Conservation (phyloP, 2,113 vertebrate genomes). For the Erinaceus europaeus region DNA sequence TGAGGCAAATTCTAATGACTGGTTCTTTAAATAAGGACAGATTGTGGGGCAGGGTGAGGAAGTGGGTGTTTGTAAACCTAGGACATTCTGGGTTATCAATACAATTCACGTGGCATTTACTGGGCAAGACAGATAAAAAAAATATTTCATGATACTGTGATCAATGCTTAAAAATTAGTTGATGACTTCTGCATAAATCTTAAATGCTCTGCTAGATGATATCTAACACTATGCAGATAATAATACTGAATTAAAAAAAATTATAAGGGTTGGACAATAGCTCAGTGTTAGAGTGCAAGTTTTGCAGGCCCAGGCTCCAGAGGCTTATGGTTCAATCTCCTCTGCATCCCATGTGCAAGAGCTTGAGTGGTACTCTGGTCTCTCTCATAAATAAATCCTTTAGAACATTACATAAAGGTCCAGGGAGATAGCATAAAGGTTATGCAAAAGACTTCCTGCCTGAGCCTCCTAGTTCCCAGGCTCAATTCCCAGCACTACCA, state of each 20-base stretch:
- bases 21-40: not conserved
- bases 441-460: too few species aligned
- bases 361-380: too few species aligned
- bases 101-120: not conserved
- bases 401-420: too few species aligned
- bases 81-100: not conserved
- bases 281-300: too few species aligned
- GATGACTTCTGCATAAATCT: not conserved
- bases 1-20: not conserved
- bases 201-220: not conserved
- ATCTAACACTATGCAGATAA: not conserved
- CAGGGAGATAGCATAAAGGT: too few species aligned
- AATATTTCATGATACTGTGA: not conserved
- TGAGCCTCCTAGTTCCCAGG: too few species aligned
- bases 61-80: not conserved
- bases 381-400: too few species aligned
- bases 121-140: not conserved
- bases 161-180: not conserved
- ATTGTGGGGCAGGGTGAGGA: not conserved
- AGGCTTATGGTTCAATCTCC: too few species aligned
- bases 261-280: not conserved
- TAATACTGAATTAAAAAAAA: not conserved
- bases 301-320: too few species aligned
- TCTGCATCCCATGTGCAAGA: too few species aligned
- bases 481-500: too few species aligned